Evolutionary conservation across 2,797 vertebrate genomes (phyloP), one percentile per base, ranked within the genome.

Genomic region (Cuniculus paca): DNA sequence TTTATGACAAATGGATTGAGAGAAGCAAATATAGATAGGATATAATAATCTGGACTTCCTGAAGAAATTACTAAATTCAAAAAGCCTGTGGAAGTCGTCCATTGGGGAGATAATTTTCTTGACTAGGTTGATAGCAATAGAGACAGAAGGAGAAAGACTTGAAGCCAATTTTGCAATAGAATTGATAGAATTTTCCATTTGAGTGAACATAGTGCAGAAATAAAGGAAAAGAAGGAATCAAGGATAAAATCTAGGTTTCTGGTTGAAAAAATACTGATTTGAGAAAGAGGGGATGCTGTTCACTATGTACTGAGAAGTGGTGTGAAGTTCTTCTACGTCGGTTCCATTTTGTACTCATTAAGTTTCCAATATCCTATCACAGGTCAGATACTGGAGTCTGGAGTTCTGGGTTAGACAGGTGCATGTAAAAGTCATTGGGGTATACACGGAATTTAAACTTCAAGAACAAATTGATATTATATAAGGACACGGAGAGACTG

Each of bases 391-490:
- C 2, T 28, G 56, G n/a, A 79, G 72, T 48, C 61, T 86, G 42
- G 85, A 92, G 61, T 63, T 93, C 28, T 79, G 68, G 74, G 52
- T 34, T 84, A 60, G 63, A 61, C 31, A 61, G 22, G 42, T 31
- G 28, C 22, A 42, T 79, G 34, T 5, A 79, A 11, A 48, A 70
- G 13, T 78, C 65, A 54, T 70, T 16, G 45, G 45, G 6, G 13
- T 39, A 58, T 61, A 45, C 34, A 52, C 48, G 58, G 45, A 84
- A 87, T 34, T 61, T 86, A 95, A 97, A 95, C 22, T 82, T 58
- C 42, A 31, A 92, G 70, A 95, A 93, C 45, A 80, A 79, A 74
- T 28, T 80, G 80, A 89, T 63, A 81, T 92, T 65, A 22, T 52
- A 36, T 22, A 74, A 77, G 10, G 12, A 31, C 80, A 86, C 72